Evolutionary conservation across 2,888 invertebrate genomes (phyloP).

Genomic region (Calameuta pallipes): DNA sequence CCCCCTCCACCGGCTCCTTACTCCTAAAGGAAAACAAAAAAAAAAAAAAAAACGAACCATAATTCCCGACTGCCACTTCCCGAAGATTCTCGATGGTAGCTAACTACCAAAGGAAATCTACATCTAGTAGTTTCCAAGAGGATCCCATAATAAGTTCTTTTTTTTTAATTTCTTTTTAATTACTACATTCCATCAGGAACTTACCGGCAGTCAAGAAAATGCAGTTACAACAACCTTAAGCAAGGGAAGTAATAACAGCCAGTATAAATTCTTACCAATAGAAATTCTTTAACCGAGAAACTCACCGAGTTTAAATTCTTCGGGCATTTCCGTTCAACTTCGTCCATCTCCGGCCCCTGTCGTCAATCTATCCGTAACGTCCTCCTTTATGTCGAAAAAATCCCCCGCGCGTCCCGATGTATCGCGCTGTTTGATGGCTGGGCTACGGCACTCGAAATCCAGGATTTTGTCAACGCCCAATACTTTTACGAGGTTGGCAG

Average conservation of each 20-base stretch:
- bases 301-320: neutral
- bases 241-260: neutral
- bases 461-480: constrained; percentile 34
- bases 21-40: neutral
- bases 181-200: neutral
- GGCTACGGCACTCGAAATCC: constrained; percentile 26
- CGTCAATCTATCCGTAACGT: neutral
- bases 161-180: neutral
- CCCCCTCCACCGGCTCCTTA: neutral
- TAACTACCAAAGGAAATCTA: neutral
- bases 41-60: neutral
- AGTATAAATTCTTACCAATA: neutral
- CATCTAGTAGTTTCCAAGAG: neutral
- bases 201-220: neutral
- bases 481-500: constrained; percentile 34
- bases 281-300: neutral
- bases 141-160: neutral
- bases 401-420: neutral
- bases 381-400: constrained; percentile 4
- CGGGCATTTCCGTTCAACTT: neutral
- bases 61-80: neutral
- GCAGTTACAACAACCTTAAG: neutral
- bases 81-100: neutral
- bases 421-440: constrained; percentile 9
- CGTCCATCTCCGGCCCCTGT: neutral